These are phyloP conservation scores for Drosophila putrida DNA, from an alignment of 2,888 invertebrate species.

Conservation along the genomic window DNA sequence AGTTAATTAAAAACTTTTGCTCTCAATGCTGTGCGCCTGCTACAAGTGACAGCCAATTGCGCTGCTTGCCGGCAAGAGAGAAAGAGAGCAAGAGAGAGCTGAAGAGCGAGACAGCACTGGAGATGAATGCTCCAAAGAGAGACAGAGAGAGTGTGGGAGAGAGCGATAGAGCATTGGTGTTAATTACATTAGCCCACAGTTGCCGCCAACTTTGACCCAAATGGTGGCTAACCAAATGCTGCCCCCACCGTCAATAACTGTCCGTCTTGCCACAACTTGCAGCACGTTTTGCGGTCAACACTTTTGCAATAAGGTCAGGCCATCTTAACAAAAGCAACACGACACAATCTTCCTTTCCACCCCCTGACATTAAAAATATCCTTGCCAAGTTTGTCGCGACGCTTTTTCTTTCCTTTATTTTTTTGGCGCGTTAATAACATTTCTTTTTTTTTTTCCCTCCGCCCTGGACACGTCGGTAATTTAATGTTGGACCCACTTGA, in stretches of 20 bases:
- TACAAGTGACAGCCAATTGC: constrained; percentile 72
- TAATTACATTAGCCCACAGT: constrained; percentile 70
- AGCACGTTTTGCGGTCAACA: constrained; percentile 72
- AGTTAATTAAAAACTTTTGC: constrained; percentile 77
- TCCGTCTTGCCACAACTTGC: not conserved
- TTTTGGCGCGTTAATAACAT: constrained; percentile 65
- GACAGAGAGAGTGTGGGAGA: constrained; percentile 13
- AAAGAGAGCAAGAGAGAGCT: constrained; percentile 38
- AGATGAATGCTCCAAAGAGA: not conserved
- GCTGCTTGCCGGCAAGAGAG: constrained; percentile 48
- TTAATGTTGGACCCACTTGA: constrained; percentile 48
- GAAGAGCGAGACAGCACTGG: constrained; percentile 9
- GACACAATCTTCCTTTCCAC: constrained; percentile 26
- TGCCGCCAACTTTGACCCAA: constrained; percentile 67
- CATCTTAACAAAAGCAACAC: constrained; percentile 36
- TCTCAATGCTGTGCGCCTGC: constrained; percentile 68
- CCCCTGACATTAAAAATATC: constrained; percentile 26
- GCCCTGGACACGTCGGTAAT: constrained; percentile 50
- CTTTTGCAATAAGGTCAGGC: constrained; percentile 71
- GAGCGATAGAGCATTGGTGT: constrained; percentile 43
- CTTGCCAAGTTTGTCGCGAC: constrained; percentile 32
- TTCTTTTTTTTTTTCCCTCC: constrained; percentile 37
- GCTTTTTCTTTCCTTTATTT: constrained; percentile 14
- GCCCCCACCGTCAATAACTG: not conserved
- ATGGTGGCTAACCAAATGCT: constrained; percentile 27